Conservation (phyloP, 2,888 invertebrate genomes). For the Morpho helenor region DNA sequence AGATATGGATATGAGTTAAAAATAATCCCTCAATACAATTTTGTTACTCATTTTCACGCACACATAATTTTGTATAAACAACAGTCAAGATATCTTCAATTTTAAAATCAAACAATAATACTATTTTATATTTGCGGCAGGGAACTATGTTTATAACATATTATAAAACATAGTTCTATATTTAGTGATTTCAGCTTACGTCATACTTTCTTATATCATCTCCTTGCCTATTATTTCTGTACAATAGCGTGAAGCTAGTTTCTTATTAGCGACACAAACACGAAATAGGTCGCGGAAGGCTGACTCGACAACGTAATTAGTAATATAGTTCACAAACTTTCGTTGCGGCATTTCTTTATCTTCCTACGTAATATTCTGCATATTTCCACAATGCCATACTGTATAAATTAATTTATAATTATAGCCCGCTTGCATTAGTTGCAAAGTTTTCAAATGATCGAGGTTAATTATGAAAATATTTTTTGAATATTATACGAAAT, state of each 20-base stretch:
- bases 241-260: slow-evolving; percentile 30
- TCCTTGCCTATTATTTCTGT: slow-evolving; percentile 17
- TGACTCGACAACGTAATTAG: slow-evolving; percentile 23
- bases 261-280: slow-evolving; percentile 33
- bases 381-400: slow-evolving; percentile 18
- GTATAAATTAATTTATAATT: slow-evolving; percentile 21
- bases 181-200: no score
- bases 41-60: no score
- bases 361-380: slow-evolving; percentile 17
- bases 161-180: no score
- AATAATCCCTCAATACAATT: no score
- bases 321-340: slow-evolving; percentile 19
- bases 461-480: not conserved
- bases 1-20: no score
- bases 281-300: slow-evolving; percentile 30
- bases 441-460: not conserved
- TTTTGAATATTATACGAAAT: no score
- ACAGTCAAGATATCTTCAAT: no score
- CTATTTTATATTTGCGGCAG: no score
- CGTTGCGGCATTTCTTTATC: slow-evolving; percentile 21
- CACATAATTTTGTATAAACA: no score
- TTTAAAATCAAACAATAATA: no score
- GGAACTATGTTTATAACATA: no score
- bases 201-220: not conserved
- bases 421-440: slow-evolving; percentile 1